These are phyloP conservation scores for Orientallactaga bullata DNA, from an alignment of 2,113 vertebrate genomes.

Conservation along the genomic window DNA sequence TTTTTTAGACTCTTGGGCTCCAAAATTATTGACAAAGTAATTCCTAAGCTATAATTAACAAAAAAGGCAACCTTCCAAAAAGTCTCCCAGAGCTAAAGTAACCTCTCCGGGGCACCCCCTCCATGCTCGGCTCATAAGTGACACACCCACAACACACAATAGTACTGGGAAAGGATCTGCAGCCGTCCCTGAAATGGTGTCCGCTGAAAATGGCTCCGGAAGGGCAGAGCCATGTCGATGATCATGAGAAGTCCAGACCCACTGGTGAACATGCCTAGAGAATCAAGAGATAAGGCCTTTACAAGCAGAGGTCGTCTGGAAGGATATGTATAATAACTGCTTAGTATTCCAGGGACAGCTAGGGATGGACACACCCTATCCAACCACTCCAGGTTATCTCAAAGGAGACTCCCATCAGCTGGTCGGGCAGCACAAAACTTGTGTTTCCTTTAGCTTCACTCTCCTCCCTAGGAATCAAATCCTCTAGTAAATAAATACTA, in stretches of 20 bases:
- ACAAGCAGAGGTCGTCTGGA: background rate
- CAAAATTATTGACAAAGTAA: constrained; percentile 61
- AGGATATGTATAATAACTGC: background rate
- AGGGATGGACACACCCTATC: background rate
- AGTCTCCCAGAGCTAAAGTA: constrained; percentile 42
- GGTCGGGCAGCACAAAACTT: background rate
- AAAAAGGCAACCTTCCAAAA: constrained; percentile 60
- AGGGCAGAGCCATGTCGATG: constrained; percentile 41
- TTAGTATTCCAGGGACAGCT: background rate
- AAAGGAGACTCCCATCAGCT: background rate
- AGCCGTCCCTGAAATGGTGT: background rate
- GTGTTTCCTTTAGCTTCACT: background rate
- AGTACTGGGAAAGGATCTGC: background rate
- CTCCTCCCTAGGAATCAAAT: background rate
- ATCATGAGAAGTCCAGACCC: constrained; percentile 9
- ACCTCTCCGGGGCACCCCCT: background rate
- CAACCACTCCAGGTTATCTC: background rate
- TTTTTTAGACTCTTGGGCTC: constrained; percentile 63
- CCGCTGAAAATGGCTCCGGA: background rate
- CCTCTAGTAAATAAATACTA: background rate
- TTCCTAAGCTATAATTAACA: constrained; percentile 64
- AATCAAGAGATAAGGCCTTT: background rate
- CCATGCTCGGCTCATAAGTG: background rate
- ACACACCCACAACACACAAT: background rate
- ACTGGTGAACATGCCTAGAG: constrained; percentile 53